phyloP scores from a whole-genome alignment of 2,113 vertebrate species.

The Rhadina sibilatrix region DNA sequence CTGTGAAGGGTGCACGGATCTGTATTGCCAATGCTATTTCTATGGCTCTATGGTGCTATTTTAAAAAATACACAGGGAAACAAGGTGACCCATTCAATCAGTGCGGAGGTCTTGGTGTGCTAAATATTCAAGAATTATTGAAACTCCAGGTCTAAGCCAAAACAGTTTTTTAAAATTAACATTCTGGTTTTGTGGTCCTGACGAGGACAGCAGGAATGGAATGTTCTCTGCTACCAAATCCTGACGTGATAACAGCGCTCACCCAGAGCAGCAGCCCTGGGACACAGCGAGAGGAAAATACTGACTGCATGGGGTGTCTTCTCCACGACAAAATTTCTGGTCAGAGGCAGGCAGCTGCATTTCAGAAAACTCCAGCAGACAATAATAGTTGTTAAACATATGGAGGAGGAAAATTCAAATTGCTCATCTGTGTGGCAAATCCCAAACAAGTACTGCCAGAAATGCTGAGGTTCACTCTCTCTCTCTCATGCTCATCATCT shows the following conservation, averaged over 20 bases:
- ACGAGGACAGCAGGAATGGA: neutral
- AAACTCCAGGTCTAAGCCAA: neutral
- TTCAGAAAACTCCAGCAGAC: conserved; percentile 8
- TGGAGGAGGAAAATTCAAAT: neutral
- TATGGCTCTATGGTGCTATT: neutral
- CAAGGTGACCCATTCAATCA: neutral
- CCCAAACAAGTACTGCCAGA: neutral
- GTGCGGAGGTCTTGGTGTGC: neutral
- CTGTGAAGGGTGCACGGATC: neutral
- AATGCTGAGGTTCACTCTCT: neutral
- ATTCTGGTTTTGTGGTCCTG: neutral
- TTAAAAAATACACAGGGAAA: neutral
- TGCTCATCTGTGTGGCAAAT: neutral
- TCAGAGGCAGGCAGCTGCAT: neutral
- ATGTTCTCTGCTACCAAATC: neutral
- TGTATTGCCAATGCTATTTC: neutral
- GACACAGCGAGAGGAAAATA: conserved; percentile 4
- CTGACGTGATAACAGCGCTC: accelerated
- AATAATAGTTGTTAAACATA: neutral
- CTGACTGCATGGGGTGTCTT: neutral
- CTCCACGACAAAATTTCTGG: neutral
- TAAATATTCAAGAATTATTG: neutral
- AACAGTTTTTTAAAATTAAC: neutral
- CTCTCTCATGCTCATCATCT: neutral
- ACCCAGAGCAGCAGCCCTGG: neutral